These are phyloP conservation scores for Hydrochoerus hydrochaeris DNA, from an alignment of 2,113 vertebrate genomes.

Conservation along the genomic window DNA sequence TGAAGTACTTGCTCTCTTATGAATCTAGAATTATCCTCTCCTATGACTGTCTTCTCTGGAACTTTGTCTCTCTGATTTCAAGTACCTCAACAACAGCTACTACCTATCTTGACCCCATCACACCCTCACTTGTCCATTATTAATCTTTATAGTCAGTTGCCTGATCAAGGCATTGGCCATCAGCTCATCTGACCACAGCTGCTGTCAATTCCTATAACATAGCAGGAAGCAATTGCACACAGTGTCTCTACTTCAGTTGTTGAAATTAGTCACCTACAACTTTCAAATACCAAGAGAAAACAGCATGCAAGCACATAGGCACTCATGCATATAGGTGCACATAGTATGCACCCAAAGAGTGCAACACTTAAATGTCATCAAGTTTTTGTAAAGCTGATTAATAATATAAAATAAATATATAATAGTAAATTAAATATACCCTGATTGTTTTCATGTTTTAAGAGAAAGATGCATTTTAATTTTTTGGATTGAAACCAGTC, in stretches of 20 bases:
- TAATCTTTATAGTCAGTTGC: constrained; percentile 60
- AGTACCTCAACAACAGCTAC: neutral
- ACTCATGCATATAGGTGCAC: fast-evolving
- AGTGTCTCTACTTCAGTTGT: neutral
- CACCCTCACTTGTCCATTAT: neutral
- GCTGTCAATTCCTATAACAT: constrained; percentile 14
- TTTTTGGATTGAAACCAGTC: neutral
- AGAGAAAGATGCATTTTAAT: neutral
- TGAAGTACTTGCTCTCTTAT: neutral
- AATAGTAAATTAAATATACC: neutral
- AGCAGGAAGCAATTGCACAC: neutral
- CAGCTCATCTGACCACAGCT: constrained; percentile 51
- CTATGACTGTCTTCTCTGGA: neutral
- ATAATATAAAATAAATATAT: neutral
- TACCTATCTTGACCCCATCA: constrained; percentile 1
- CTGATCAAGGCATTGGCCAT: constrained; percentile 18
- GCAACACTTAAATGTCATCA: neutral
- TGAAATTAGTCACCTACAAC: neutral
- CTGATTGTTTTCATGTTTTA: neutral
- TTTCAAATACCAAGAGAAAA: neutral
- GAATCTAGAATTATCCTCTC: neutral
- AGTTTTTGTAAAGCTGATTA: neutral
- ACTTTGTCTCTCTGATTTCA: constrained; percentile 55
- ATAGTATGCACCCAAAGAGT: neutral
- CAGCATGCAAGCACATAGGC: neutral